Evolutionary conservation across 1,140 invertebrate species (phyloP).

Genomic region (Ceratosolen fusciceps): DNA sequence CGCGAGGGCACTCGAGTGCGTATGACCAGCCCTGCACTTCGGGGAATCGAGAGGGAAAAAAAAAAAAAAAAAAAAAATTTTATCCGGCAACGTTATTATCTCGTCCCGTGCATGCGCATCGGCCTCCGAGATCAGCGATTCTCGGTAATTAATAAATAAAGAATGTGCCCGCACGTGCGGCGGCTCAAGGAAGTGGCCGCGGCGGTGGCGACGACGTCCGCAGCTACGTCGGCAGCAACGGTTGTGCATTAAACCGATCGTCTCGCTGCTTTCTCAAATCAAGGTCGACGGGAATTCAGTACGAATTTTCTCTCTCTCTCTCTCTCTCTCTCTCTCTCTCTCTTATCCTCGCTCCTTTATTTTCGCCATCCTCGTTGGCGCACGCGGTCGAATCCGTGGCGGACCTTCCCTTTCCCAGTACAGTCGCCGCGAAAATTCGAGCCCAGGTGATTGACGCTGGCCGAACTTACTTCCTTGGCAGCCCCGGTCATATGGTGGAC

Average conservation of each 20-base stretch:
- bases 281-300: conserved; percentile 45
- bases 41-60: not conserved
- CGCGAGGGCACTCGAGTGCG: not conserved
- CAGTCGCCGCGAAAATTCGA: conserved; percentile 45
- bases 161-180: not conserved
- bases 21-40: not conserved
- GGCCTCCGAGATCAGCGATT: not conserved
- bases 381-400: conserved; percentile 1
- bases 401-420: conserved; percentile 19
- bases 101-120: not conserved
- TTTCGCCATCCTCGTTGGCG: not conserved
- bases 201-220: no score
- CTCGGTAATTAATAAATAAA: conserved; percentile 24
- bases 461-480: no score
- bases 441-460: not conserved
- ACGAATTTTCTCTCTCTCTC: conserved; percentile 23
- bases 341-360: not conserved
- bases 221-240: no score
- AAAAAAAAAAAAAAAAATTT: not conserved
- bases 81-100: not conserved
- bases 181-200: conserved; percentile 28
- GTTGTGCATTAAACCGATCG: conserved; percentile 45
- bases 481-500: no score
- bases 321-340: not conserved
- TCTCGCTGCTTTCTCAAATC: conserved; percentile 39